phyloP scores from a whole-genome alignment of 2,113 vertebrate species.

The Hiodon alosoides region DNA sequence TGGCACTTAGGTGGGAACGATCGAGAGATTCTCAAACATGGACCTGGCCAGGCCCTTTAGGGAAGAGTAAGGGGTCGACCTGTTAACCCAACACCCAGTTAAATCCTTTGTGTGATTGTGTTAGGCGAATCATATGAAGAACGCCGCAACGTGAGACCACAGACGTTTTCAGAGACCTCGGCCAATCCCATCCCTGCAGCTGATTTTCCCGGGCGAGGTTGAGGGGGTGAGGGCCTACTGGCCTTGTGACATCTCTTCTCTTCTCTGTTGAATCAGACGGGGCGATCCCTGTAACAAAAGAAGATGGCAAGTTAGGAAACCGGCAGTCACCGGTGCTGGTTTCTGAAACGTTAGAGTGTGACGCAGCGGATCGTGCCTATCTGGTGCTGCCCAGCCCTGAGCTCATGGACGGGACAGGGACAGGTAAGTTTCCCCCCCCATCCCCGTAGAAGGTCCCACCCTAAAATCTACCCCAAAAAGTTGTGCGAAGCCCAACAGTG shows the following conservation, averaged over 20 bases:
- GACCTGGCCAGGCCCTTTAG: no score
- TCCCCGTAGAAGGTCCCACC: neutral
- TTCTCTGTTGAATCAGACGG: conserved; percentile 59
- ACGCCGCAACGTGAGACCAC: no score
- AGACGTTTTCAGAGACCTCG: neutral
- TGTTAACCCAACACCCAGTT: no score
- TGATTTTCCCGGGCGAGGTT: neutral
- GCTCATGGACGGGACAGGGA: conserved; percentile 73
- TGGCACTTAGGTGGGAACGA: no score
- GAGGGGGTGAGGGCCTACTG: neutral
- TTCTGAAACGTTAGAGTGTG: conserved; percentile 67
- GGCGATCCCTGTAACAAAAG: conserved; percentile 64
- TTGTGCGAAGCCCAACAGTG: no score
- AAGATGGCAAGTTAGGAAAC: conserved; percentile 80
- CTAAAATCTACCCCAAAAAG: neutral
- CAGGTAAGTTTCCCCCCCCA: conserved; percentile 65
- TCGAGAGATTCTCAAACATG: no score
- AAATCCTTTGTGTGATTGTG: no score
- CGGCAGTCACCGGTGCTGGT: conserved; percentile 69
- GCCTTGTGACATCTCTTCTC: conserved; percentile 27
- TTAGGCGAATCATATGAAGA: no score
- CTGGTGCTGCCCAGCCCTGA: conserved; percentile 71
- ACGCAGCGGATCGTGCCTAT: conserved; percentile 66
- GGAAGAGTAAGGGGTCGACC: no score
- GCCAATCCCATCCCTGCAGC: neutral